Evolutionary conservation across 1,140 invertebrate genomes (phyloP).

Genomic region (Neomicropteryx cornuta): DNA sequence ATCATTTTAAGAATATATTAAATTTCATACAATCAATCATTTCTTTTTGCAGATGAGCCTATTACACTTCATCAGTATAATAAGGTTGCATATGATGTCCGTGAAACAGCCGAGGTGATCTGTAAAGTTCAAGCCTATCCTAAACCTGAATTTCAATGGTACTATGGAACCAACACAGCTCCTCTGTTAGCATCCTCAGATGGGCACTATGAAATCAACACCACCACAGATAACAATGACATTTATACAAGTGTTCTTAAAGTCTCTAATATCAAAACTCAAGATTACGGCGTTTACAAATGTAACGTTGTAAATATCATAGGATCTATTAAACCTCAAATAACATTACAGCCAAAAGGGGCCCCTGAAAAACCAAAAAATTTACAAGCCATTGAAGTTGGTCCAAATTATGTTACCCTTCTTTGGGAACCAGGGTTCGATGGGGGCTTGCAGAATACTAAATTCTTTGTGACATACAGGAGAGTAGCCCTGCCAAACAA

Average conservation of each 20-base stretch:
- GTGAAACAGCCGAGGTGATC: conserved; percentile 71
- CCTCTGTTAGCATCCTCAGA: conserved; percentile 67
- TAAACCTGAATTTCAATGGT: conserved; percentile 87
- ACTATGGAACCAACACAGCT: conserved; percentile 58
- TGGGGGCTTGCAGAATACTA: conserved; percentile 73
- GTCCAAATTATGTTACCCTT: conserved; percentile 64
- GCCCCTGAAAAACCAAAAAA: conserved; percentile 71
- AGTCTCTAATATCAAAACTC: conserved; percentile 62
- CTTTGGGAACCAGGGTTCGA: conserved; percentile 83
- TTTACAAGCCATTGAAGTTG: conserved; percentile 54
- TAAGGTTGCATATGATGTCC: conserved; percentile 78
- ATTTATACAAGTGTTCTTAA: conserved; percentile 70
- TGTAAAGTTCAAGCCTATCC: conserved; percentile 88
- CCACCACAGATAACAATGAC: conserved; percentile 70
- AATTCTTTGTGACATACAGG: conserved; percentile 71
- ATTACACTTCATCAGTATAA: conserved; percentile 75
- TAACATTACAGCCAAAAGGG: conserved; percentile 71
- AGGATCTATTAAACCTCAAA: conserved; percentile 63
- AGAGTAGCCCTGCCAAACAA: conserved; percentile 44
- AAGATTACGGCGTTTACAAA: conserved; percentile 83
- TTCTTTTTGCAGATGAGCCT: conserved; percentile 58
- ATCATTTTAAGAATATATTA: neutral
- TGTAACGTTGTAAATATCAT: conserved; percentile 72
- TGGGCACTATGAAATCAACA: conserved; percentile 75
- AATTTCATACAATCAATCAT: conserved; percentile 1